Base-by-base conservation (phyloP, 1,140 invertebrate genomes). In the Brachionus plicatilis region DNA sequence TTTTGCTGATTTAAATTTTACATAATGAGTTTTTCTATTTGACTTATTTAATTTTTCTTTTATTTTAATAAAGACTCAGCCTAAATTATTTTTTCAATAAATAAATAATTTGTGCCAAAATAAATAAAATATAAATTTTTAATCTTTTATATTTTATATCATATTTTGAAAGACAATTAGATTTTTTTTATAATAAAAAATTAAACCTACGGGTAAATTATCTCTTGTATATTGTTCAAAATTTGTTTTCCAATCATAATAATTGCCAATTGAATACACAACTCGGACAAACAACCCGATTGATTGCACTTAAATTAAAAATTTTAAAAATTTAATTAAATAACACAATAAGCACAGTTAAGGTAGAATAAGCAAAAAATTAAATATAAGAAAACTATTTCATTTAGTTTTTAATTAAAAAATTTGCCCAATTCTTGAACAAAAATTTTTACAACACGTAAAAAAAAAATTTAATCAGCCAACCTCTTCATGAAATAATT, bases 231-330 rank as follows among this genome's bases (percentile, higher is more conserved):
- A 53, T 75, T 75, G 27, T 76, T 76, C 17, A 84, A 56, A 56
- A 75, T 78, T 41, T 84, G 83, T 56, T 84, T 72, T 0, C 83
- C 83, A 27, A 53, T 65, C 83, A 84, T 84, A 17, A 84, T 85
- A 8, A 85, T 85, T n/a, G 68, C 66, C n/a, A 85, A 70, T 80
- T 85, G 84, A 37, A 85, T 85, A 37, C 47, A 78, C 14, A 85
- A 41, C 50, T 85, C 84, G 6, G 33, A 47, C 14, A 85, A 33
- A 65, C 84, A 85, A 27, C 84, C 84, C 7, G 84, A 72, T 41
- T 53, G 75, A 85, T 85, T 72, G 27, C 84, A 85, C 84, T 85
- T 17, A 45, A 17, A 20, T n/a, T 47, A 50, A 50, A 76, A 27
- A 76, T 29, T 24, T 47, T 17, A 70, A 5, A 37, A 37, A 37